phyloP scores from a whole-genome alignment of 2,888 invertebrate genomes.

The Acronicta psi region DNA sequence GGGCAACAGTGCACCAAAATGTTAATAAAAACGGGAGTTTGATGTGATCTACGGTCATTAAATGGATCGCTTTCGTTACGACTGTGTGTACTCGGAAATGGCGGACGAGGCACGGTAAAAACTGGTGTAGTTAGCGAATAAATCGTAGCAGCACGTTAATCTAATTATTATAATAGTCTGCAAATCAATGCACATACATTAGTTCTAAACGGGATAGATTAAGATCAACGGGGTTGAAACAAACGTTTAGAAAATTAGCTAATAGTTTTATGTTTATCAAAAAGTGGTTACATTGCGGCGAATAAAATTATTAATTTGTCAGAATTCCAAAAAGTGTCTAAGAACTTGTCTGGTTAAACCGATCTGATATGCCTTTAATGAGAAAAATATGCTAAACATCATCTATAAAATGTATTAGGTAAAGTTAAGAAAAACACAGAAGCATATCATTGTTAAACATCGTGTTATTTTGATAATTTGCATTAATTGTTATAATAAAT shows the following conservation, averaged over 20 bases:
- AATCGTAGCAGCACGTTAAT: constrained; percentile 46
- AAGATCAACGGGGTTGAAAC: constrained; percentile 54
- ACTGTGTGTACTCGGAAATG: constrained; percentile 30
- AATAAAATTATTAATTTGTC: constrained; percentile 36
- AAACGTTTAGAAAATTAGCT: constrained; percentile 31
- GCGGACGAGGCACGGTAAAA: constrained; percentile 31
- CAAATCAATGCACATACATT: constrained; percentile 53
- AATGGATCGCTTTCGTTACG: constrained; percentile 42
- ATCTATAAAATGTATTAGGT: constrained; percentile 27
- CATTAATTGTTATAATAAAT: neutral
- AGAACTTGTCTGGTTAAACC: constrained; percentile 58
- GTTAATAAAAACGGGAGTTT: constrained; percentile 53
- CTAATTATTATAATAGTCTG: constrained; percentile 49
- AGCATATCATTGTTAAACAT: neutral
- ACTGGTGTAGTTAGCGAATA: constrained; percentile 30
- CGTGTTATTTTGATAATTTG: too few species aligned
- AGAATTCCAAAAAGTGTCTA: constrained; percentile 53
- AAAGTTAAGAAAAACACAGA: neutral
- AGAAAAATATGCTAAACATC: constrained; percentile 23
- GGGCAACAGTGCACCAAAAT: constrained; percentile 60
- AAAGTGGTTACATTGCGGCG: constrained; percentile 11
- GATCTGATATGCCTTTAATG: constrained; percentile 38
- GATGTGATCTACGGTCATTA: constrained; percentile 46
- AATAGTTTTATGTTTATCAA: constrained; percentile 18
- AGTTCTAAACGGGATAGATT: constrained; percentile 47